Base-by-base conservation (phyloP, 2,888 invertebrate species). In the Cantharis rufa region DNA sequence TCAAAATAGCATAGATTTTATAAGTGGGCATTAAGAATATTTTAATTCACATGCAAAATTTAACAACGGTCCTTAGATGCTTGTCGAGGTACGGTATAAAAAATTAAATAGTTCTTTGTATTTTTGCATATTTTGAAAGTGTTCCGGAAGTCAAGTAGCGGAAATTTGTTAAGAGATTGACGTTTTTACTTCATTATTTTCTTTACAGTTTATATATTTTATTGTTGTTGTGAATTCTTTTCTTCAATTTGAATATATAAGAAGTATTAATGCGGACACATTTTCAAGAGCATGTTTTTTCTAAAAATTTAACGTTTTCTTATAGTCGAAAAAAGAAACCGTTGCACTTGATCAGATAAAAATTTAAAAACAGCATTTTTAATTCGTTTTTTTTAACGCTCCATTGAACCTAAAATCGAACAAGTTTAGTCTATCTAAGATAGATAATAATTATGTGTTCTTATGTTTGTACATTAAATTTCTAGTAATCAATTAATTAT, bases 81-180 rank as follows among this genome's bases (percentile, higher is more conserved):
- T 78, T 70, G 69, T 69, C n/a, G 5, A 7, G 7, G n/a, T 3
- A n/a, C 24, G 1, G 21, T 21, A 21, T 16, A 61, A n/a, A 69
- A 72, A 70, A n/a, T 48, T 13, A 48, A 66, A 18, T 72, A 18
- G 21, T 48, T 74, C 75, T 73, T 74, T 78, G 74, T 78, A 27
- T 72, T 78, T 78, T 76, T 78, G 78, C 76, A 78, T 80, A 80
- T 80, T 80, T 77, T 70, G 69, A 72, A 78, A 73, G 66, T 75
- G 78, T 78, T 78, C 79, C 80, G 80, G 80, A 80, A 80, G 80
- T 80, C 78, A 80, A 80, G 80, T 80, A 78, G 80, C 80, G 80
- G 80, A 80, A 80, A 80, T 72, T 76, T 72, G 48, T 62, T 79
- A 79, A 79, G 76, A 79, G 80, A 80, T 80, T 80, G 80, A 80